A percentile compares a stretch with the other conserved stretches of the same genome.
Evolutionary conservation across 2,888 invertebrate species (phyloP).

Genomic region (Loripinus fragilis): DNA sequence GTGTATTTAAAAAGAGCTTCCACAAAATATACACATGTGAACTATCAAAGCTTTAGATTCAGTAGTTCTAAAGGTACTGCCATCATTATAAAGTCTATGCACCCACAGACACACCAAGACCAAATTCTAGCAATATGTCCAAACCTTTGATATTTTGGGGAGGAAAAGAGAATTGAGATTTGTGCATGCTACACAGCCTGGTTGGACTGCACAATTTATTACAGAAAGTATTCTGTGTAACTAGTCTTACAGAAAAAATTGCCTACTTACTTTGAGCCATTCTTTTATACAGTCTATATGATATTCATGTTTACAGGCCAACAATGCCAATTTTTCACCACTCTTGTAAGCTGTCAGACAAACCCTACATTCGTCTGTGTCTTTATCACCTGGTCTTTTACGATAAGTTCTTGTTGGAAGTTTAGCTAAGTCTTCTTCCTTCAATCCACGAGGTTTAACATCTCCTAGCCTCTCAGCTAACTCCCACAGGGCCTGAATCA

Average conservation of each 20-base stretch:
- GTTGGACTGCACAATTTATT: neutral
- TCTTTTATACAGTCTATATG: conserved; percentile 71
- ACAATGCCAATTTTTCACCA: conserved; percentile 63
- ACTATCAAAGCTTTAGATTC: no score
- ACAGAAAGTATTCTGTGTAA: neutral
- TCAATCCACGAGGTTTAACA: conserved; percentile 62
- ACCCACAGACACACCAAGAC: no score
- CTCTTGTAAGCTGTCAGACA: conserved; percentile 70
- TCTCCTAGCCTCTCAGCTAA: conserved; percentile 67
- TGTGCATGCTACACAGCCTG: no score
- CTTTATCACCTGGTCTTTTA: conserved; percentile 27
- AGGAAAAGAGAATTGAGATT: no score
- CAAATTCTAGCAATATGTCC: no score
- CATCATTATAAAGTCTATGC: no score
- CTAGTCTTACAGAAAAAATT: neutral
- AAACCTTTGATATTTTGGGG: no score
- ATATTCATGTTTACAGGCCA: conserved; percentile 73
- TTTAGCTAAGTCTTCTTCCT: conserved; percentile 58
- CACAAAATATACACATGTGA: no score
- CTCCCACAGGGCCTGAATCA: conserved; percentile 62
- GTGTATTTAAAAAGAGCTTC: no score
- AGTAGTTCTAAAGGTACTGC: no score
- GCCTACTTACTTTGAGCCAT: conserved; percentile 69
- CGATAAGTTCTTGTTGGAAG: conserved; percentile 57
- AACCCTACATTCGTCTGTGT: conserved; percentile 64